Evolutionary conservation across 2,888 invertebrate species (phyloP), one percentile per base, ranked within the genome.

Genomic region (Diplolepis rosae): DNA sequence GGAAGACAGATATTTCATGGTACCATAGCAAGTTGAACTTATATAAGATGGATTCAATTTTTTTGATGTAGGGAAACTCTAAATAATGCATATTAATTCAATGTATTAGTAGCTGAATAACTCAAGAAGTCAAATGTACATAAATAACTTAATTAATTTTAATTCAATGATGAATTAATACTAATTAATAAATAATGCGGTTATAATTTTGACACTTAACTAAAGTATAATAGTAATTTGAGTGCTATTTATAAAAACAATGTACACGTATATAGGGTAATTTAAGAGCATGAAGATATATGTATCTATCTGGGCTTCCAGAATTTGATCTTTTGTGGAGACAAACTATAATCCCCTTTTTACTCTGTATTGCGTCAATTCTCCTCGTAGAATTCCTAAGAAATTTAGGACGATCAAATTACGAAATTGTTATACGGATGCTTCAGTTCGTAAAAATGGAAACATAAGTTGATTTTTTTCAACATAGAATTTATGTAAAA

Each of bases 311-410:
- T n/a, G 73, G 70, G 77, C 77, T 73, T 73, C 74, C 73, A 77
- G 79, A 81, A 81, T 79, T 75, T 74, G 79, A 81, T 79, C 77
- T 75, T 69, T 72, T 65, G 71, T 74, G 66, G 75, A 78, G 76
- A 78, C 74, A 74, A 76, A 72, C 72, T 71, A 75, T 69, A 68
- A 75, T 73, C 71, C 27, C 77, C 76, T 77, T 78, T 77, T 78
- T 78, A 74, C 73, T 75, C 74, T 72, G 77, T 74, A 72, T 80
- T 79, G 76, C 79, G 75, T 76, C 77, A 78, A 74, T 70, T 71
- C 75, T 42, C 72, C 68, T 22, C 65, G 69, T 71, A 77, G 77
- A 79, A 79, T 81, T 80, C 78, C 77, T 74, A 75, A 52, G 68
- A 74, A 77, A 76, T 75, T 69, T 72, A 76, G 72, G 61, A 72